These are phyloP conservation scores for Clarias macrocephalus DNA, from an alignment of 2,113 vertebrate species.

Conservation along the genomic window DNA sequence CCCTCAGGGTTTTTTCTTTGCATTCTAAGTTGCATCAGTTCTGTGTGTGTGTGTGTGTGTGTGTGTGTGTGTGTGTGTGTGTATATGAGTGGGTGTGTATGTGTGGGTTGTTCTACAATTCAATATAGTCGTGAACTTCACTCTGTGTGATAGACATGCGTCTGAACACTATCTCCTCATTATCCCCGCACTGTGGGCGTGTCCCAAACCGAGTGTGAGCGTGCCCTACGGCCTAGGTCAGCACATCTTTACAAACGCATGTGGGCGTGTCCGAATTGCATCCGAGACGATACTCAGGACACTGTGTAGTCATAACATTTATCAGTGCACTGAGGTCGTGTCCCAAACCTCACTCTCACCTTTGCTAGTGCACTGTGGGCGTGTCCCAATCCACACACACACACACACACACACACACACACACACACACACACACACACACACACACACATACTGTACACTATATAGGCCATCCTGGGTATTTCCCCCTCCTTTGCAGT, in stretches of 20 bases:
- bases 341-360: not conserved
- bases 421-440: too few species aligned
- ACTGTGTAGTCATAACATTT: not conserved
- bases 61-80: not conserved
- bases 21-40: not conserved
- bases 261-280: not conserved
- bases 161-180: not conserved
- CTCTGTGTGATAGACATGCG: not conserved
- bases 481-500: not conserved
- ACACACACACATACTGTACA: too few species aligned
- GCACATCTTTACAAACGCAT: too few species aligned
- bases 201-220: not conserved
- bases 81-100: not conserved
- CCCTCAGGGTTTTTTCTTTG: constrained; percentile 6
- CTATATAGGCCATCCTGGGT: not conserved
- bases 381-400: not conserved
- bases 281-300: not conserved
- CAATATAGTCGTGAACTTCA: not conserved
- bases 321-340: not conserved
- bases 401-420: too few species aligned
- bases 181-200: not conserved
- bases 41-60: too few species aligned
- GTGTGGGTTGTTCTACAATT: not conserved
- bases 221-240: not conserved
- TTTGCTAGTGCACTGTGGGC: not conserved